Evolutionary conservation across 2,113 vertebrate genomes (phyloP), one percentile per base, ranked within the genome.

Genomic region (Pygoscelis antarcticus): DNA sequence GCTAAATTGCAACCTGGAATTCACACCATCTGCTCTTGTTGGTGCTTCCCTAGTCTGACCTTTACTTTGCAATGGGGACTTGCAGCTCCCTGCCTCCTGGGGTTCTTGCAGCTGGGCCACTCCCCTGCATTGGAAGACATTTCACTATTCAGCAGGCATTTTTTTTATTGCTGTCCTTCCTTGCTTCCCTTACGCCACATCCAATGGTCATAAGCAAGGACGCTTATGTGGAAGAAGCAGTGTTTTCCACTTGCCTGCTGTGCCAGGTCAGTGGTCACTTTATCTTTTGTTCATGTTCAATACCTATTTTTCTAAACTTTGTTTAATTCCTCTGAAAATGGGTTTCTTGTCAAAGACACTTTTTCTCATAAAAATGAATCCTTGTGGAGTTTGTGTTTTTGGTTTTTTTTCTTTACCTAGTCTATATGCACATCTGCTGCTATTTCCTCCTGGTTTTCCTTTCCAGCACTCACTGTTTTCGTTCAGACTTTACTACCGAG

Each of bases 161-260:
- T 13, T 62, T 57, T 25, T 25, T 10, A 16, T 12, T 10, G 1
- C 2, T 16, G 21, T 5, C 34, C 18, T 58, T 23, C 62, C 19
- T 36, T 13, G 26, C 7, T n/a, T 10, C 16, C 27, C 18, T 62
- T 16, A 3, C 0, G 1, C 30, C 5, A 1, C 6, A 16, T 8
- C 51, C 3, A 3, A 4, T 23, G 20, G 16, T 7, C 3, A 5
- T 11, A 12, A 32, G 40, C 15, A 16, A 14, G 62, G 69, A 16
- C 54, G 29, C 4, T 30, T 8, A 6, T 40, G 9, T 23, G 25
- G 23, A 52, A 26, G 20, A 2, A 30, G 49, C 8, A 8, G 44
- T 27, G 16, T 42, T 36, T 54, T 13, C 9, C 32, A 2, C 47
- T 42, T 19, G 21, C 52, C 78, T 62, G 75, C 49, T 49, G 34